Base-by-base conservation (phyloP, 2,888 invertebrate genomes). In the Ellobium chinense region DNA sequence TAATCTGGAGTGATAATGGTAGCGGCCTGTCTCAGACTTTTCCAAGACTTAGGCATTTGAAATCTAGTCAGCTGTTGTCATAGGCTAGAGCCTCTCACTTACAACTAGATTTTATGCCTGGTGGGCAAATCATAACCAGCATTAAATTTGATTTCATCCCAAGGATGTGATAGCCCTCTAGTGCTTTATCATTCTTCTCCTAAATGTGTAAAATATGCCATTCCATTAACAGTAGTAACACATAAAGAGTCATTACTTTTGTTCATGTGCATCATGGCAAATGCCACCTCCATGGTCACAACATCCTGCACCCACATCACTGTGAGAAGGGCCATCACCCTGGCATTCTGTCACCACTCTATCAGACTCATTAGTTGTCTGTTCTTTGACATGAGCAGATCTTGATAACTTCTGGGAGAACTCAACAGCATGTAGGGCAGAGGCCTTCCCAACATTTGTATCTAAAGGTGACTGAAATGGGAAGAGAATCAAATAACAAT, bases 391-490 rank as follows among this genome's bases (percentile, higher is more conserved):
- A 31, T 24, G 60, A 36, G 36, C 58, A 34, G 58, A 24, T 62
- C 69, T 76, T 29, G 88, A 89, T 56, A 89, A 81, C 34, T 80
- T 77, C 75, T 84, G 83, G 0, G 90, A 91, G 74, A 89, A 88
- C 80, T 87, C 86, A 9, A 89, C 87, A 34, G 91, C 89, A 72
- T 82, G 79, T 73, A 91, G 77, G n/a, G 91, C 91, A 18, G 91
- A 91, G 0, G 90, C 87, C 2, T 79, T 81, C 0, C 88, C 86
- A 31, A 89, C 89, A 82, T 84, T 81, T 46, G 90, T 91, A 79
- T 91, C 90, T 65, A 90, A 78, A 0, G 88, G 88, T 2, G 87
- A 87, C 90, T 90, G 83, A 12, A 85, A n/a, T n/a, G n/a, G n/a
- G 73, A 34, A 62, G 9, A 29, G 14, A 36, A 54, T 39, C 0